phyloP scores from a whole-genome alignment of 2,888 invertebrate genomes.

The Eupithecia subumbrata region DNA sequence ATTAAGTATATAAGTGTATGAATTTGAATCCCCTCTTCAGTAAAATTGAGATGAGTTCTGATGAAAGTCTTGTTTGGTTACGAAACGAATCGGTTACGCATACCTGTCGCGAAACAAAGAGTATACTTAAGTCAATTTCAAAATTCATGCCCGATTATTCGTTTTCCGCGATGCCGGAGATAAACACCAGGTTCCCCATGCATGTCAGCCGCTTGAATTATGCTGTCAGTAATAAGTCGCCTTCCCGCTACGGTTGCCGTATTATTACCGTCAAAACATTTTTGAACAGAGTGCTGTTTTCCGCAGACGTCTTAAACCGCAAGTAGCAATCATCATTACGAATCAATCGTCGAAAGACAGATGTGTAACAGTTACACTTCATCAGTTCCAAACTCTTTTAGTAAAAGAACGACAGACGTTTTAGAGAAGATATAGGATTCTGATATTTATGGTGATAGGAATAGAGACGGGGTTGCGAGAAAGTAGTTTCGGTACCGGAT shows the following conservation, averaged over 20 bases:
- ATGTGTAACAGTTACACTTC: conserved; percentile 77
- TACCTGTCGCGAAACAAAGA: conserved; percentile 35
- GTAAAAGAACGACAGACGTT: conserved; percentile 40
- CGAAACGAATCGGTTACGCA: conserved; percentile 32
- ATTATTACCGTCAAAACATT: conserved; percentile 73
- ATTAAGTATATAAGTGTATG: no score
- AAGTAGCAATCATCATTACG: conserved; percentile 60
- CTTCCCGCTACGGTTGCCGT: conserved; percentile 63
- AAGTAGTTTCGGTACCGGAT: conserved; percentile 46
- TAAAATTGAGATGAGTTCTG: conserved; percentile 11
- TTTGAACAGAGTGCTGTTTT: conserved; percentile 65
- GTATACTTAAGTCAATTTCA: conserved; percentile 33
- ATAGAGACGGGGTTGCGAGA: conserved; percentile 46
- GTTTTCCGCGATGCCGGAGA: conserved; percentile 42
- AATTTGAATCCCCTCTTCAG: background rate
- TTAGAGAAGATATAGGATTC: conserved; percentile 32
- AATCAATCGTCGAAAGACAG: conserved; percentile 51
- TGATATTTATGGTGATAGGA: conserved; percentile 30
- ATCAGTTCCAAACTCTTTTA: conserved; percentile 65
- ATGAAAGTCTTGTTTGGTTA: conserved; percentile 26
- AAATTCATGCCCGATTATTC: conserved; percentile 38
- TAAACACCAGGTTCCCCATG: conserved; percentile 50
- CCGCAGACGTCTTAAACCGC: conserved; percentile 68
- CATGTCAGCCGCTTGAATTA: conserved; percentile 63
- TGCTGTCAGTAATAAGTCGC: conserved; percentile 69